Evolutionary conservation across 2,113 vertebrate genomes (phyloP).

Genomic region (Elephas maximus): DNA sequence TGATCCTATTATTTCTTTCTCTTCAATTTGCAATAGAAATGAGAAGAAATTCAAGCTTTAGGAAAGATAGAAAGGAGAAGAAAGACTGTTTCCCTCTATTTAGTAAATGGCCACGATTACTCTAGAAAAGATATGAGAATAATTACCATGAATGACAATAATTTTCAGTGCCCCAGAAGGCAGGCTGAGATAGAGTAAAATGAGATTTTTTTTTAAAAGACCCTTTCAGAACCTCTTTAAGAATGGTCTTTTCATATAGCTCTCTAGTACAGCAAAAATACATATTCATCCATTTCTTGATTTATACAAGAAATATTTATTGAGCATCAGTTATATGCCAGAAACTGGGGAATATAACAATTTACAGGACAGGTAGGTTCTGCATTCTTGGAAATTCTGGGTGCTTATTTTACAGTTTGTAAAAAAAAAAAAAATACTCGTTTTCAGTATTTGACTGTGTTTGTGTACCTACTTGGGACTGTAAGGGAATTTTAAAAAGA

Average conservation of each 20-base stretch:
- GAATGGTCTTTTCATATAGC: neutral
- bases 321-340: neutral
- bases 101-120: neutral
- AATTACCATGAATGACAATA: neutral
- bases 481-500: neutral
- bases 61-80: neutral
- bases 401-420: neutral
- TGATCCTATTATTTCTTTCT: neutral
- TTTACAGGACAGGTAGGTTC: neutral
- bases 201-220: neutral
- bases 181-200: neutral
- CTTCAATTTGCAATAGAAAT: neutral
- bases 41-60: neutral
- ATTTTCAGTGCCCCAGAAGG: neutral
- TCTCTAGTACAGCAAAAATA: neutral
- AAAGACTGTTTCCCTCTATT: neutral
- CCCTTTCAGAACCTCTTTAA: neutral
- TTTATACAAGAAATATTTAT: neutral
- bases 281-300: neutral
- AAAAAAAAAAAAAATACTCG: neutral
- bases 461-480: neutral
- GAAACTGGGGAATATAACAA: neutral
- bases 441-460: conserved; percentile 12
- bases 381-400: neutral
- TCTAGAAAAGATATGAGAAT: neutral